Conservation (phyloP, 2,888 invertebrate species). For the Spisula subtruncata region DNA sequence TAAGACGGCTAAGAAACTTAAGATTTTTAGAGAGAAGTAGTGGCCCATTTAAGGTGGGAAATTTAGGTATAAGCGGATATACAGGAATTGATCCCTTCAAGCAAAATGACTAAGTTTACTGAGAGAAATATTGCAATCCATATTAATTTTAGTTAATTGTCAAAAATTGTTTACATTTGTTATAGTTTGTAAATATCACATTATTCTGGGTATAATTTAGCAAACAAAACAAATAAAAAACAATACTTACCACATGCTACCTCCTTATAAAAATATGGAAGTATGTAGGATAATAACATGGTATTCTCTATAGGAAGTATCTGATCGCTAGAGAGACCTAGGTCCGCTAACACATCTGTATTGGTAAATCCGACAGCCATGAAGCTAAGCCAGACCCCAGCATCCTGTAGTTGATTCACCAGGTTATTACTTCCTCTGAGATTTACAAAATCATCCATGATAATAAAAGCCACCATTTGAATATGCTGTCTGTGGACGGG, state of each 20-base stretch:
- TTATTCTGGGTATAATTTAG: no score
- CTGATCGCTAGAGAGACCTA: neutral
- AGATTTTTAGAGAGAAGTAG: no score
- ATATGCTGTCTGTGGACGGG: neutral
- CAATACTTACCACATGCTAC: slow-evolving; percentile 2
- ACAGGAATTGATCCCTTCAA: no score
- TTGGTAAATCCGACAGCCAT: slow-evolving; percentile 15
- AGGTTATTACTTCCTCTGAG: neutral
- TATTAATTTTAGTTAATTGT: no score
- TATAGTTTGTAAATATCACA: no score
- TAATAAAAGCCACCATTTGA: neutral
- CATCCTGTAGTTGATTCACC: slow-evolving; percentile 10
- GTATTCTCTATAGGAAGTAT: neutral
- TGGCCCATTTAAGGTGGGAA: no score
- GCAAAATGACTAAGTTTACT: no score
- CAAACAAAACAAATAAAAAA: no score
- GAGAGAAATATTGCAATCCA: no score
- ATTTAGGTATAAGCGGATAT: no score
- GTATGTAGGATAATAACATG: neutral
- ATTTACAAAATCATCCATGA: slow-evolving; percentile 9
- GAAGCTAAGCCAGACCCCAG: neutral
- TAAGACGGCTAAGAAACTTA: no score
- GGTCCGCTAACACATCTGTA: neutral
- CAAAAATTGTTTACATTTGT: no score
- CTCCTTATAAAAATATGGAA: neutral